Conservation (phyloP, 2,113 vertebrate species). For the Ictidomys tridecemlineatus region DNA sequence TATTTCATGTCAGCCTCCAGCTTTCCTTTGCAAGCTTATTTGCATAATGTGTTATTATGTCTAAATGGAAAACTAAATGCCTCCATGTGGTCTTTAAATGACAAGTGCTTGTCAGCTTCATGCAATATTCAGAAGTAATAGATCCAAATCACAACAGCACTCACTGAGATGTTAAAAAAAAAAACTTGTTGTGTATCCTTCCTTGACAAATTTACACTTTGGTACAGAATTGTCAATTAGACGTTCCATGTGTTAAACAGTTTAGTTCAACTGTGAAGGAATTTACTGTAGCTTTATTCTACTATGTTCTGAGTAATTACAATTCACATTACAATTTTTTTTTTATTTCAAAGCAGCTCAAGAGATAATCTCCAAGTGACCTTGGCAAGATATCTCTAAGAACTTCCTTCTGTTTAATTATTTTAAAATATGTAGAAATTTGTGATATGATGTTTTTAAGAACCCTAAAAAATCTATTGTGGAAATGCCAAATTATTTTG, state of each 20-base stretch:
- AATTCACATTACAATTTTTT: slow-evolving; percentile 73
- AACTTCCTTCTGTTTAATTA: slow-evolving; percentile 82
- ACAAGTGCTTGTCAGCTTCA: slow-evolving; percentile 93
- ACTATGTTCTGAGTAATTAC: slow-evolving; percentile 85
- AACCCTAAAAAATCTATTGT: slow-evolving; percentile 68
- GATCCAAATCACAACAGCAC: slow-evolving; percentile 90
- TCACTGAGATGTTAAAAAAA: slow-evolving; percentile 86
- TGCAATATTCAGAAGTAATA: slow-evolving; percentile 93
- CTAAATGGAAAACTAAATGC: slow-evolving; percentile 93
- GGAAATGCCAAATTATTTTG: slow-evolving; percentile 68
- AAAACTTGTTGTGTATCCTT: slow-evolving; percentile 89
- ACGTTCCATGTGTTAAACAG: slow-evolving; percentile 88
- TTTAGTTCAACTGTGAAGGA: slow-evolving; percentile 90
- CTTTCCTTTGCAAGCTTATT: slow-evolving; percentile 91
- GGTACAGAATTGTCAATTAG: slow-evolving; percentile 89
- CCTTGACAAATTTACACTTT: slow-evolving; percentile 89
- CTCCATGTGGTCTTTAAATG: slow-evolving; percentile 93
- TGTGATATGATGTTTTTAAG: slow-evolving; percentile 75
- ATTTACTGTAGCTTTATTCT: slow-evolving; percentile 86
- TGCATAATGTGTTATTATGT: slow-evolving; percentile 94
- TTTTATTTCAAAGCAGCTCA: slow-evolving; percentile 74
- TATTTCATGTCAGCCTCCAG: slow-evolving; percentile 91
- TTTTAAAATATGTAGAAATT: slow-evolving; percentile 80
- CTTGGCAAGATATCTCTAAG: slow-evolving; percentile 80
- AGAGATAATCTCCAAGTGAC: slow-evolving; percentile 84